phyloP scores from a whole-genome alignment of 2,797 vertebrate species.

The Xiphophorus birchmanni region DNA sequence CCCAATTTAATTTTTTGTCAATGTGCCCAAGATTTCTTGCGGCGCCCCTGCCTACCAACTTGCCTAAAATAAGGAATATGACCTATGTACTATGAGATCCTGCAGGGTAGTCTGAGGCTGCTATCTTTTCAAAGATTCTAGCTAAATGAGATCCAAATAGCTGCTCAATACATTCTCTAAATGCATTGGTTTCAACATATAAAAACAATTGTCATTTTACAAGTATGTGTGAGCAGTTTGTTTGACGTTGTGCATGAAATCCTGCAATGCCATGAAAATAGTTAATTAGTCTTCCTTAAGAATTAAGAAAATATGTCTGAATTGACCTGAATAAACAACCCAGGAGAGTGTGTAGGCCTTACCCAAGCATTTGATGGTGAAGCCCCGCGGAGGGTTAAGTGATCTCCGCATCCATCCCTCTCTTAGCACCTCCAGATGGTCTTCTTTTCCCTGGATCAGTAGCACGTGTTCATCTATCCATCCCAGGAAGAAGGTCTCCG shows the following conservation, averaged over 20 bases:
- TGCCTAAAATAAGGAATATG: not conserved
- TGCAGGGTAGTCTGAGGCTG: not conserved
- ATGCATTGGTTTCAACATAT: not conserved
- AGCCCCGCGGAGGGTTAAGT: conserved; percentile 91
- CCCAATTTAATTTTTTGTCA: too few relatives aligned
- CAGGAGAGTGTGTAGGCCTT: conserved; percentile 57
- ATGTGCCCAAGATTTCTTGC: too few relatives aligned
- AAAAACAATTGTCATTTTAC: not conserved
- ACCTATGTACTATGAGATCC: not conserved
- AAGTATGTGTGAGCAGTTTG: not conserved
- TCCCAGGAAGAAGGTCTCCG: conserved; percentile 94
- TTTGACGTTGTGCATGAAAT: not conserved
- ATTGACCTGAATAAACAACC: not conserved
- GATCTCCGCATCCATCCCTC: conserved; percentile 94
- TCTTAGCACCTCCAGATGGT: conserved; percentile 93
- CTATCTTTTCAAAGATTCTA: not conserved
- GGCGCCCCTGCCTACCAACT: not conserved
- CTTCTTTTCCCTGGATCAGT: conserved; percentile 94
- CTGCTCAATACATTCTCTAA: not conserved
- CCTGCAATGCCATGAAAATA: not conserved
- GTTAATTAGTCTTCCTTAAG: not conserved
- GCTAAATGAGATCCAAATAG: not conserved
- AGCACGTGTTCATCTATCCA: conserved; percentile 98
- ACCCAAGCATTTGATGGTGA: conserved; percentile 95
- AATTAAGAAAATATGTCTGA: not conserved